Evolutionary conservation across 2,888 invertebrate genomes (phyloP).

Genomic region (Clunio marinus): DNA sequence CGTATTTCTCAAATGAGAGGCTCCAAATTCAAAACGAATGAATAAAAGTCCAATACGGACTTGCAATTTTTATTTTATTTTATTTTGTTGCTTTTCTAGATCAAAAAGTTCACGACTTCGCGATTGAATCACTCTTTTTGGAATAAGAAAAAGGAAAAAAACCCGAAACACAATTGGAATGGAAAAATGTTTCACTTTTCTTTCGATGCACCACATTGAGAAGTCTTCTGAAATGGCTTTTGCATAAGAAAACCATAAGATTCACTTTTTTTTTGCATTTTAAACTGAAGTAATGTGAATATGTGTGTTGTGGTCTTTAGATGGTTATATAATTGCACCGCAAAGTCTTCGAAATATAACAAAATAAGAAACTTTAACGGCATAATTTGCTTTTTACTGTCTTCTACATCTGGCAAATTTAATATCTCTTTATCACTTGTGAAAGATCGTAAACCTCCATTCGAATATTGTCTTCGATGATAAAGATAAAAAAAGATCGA

Average conservation of each 20-base stretch:
- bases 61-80: too few relatives aligned
- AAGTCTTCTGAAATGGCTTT: slow-evolving; percentile 6
- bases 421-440: too few relatives aligned
- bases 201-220: background rate
- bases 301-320: background rate
- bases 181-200: slow-evolving; percentile 12
- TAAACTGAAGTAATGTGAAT: background rate
- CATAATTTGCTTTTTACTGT: slow-evolving; percentile 30
- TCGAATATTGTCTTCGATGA: too few relatives aligned
- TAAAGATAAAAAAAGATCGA: too few relatives aligned
- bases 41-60: slow-evolving; percentile 11
- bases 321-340: background rate
- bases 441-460: too few relatives aligned
- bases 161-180: slow-evolving; percentile 2
- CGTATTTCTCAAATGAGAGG: background rate
- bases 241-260: slow-evolving; percentile 8
- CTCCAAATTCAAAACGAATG: background rate
- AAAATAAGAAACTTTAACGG: slow-evolving; percentile 11
- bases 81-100: slow-evolving; percentile 34
- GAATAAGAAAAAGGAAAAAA: slow-evolving; percentile 4
- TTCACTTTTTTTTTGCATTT: background rate
- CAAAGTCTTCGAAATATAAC: too few relatives aligned
- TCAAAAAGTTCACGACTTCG: slow-evolving; percentile 34
- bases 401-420: too few relatives aligned
- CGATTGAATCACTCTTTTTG: slow-evolving; percentile 27